Percentiles rank a stretch among this genome's conserved stretches.
Evolutionary conservation across 2,797 vertebrate species (phyloP).

Genomic region (Trachurus trachurus): DNA sequence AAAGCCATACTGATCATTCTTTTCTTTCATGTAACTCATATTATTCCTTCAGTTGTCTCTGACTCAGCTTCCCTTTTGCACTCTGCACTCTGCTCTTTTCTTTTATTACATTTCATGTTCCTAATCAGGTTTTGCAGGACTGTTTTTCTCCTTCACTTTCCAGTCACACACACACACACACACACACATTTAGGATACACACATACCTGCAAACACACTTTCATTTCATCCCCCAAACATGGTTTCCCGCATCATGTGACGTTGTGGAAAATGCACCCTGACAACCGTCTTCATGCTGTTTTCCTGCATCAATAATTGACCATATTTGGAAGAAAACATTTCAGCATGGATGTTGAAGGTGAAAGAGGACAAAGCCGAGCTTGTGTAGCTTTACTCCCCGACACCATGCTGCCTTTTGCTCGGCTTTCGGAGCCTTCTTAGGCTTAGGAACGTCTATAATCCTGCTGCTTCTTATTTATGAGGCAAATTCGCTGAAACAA

Average conservation of each 20-base stretch:
- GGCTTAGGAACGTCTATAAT: slow-evolving; percentile 44
- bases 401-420: slow-evolving; percentile 35
- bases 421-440: slow-evolving; percentile 31
- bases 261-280: slow-evolving; percentile 52
- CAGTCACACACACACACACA: slow-evolving; percentile 1
- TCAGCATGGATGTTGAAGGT: slow-evolving; percentile 54
- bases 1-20: slow-evolving; percentile 26
- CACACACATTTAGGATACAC: not conserved
- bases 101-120: slow-evolving; percentile 41
- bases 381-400: slow-evolving; percentile 24
- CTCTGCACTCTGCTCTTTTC: slow-evolving; percentile 21
- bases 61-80: slow-evolving; percentile 44
- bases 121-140: not conserved
- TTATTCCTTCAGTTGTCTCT: slow-evolving; percentile 46
- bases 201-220: not conserved
- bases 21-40: slow-evolving; percentile 21
- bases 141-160: not conserved
- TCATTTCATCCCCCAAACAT: slow-evolving; percentile 28
- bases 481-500: slow-evolving; percentile 30
- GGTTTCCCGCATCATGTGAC: slow-evolving; percentile 25
- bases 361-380: slow-evolving; percentile 62
- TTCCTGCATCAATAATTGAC: slow-evolving; percentile 73
- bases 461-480: slow-evolving; percentile 16
- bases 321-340: slow-evolving; percentile 62
- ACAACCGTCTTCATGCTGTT: slow-evolving; percentile 62